Evolutionary conservation across 2,888 invertebrate species (phyloP).

Genomic region (Spilarctia lutea): DNA sequence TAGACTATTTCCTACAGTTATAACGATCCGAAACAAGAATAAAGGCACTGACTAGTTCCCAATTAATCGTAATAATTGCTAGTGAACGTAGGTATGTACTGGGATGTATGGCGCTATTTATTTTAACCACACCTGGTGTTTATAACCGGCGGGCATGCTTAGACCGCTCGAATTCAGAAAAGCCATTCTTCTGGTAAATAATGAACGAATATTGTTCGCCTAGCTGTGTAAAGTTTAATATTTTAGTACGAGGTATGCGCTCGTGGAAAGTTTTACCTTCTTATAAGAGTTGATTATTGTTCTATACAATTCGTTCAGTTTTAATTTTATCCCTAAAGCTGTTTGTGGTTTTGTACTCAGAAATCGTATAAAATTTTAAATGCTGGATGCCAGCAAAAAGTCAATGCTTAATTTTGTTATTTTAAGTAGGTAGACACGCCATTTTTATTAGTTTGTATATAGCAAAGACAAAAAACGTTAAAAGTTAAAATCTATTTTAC

Average conservation of each 20-base stretch:
- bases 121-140: conserved; percentile 71
- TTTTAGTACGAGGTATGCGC: conserved; percentile 30
- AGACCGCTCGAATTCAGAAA: conserved; percentile 39
- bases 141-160: conserved; percentile 49
- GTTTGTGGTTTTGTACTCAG: background rate
- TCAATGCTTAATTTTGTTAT: background rate
- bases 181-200: conserved; percentile 50
- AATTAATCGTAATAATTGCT: conserved; percentile 77
- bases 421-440: background rate
- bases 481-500: background rate
- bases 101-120: conserved; percentile 67
- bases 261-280: conserved; percentile 26
- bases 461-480: background rate
- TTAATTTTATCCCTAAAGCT: background rate
- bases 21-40: conserved; percentile 67
- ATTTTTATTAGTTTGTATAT: background rate
- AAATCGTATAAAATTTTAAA: background rate
- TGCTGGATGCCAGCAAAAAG: background rate
- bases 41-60: conserved; percentile 65
- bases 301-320: background rate
- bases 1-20: conserved; percentile 56
- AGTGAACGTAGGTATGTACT: conserved; percentile 60
- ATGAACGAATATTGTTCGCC: conserved; percentile 47
- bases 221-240: conserved; percentile 40
- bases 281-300: conserved; percentile 20